phyloP scores from a whole-genome alignment of 2,888 invertebrate species.

The Aporophyla lueneburgensis region DNA sequence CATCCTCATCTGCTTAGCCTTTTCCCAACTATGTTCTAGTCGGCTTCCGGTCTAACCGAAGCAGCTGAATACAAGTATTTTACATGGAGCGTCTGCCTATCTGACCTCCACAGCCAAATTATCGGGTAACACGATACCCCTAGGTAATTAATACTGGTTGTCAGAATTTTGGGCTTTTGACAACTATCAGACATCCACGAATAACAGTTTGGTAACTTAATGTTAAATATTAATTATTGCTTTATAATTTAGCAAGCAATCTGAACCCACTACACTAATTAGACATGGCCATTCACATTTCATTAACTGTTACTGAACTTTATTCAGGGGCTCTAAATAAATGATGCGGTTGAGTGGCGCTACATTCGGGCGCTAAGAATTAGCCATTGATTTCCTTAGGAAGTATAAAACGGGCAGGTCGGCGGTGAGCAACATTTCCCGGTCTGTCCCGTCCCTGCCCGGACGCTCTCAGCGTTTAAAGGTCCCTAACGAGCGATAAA shows the following conservation, averaged over 20 bases:
- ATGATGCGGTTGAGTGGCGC: constrained; percentile 57
- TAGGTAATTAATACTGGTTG: too few relatives aligned
- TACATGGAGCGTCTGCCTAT: too few relatives aligned
- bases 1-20: too few relatives aligned
- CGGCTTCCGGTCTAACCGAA: too few relatives aligned
- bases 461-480: constrained; percentile 79
- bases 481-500: constrained; percentile 90
- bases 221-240: not conserved
- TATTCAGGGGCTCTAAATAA: constrained; percentile 59
- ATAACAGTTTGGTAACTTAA: not conserved
- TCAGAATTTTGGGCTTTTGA: too few relatives aligned
- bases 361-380: constrained; percentile 63
- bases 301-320: constrained; percentile 51
- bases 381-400: constrained; percentile 73
- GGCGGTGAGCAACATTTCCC: constrained; percentile 65
- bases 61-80: too few relatives aligned
- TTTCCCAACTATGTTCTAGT: too few relatives aligned
- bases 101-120: too few relatives aligned
- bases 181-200: too few relatives aligned
- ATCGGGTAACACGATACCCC: too few relatives aligned
- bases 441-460: constrained; percentile 56
- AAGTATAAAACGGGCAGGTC: constrained; percentile 69
- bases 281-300: constrained; percentile 47
- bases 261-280: constrained; percentile 40
- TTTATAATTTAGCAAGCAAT: constrained; percentile 7